phyloP scores from a whole-genome alignment of 2,888 invertebrate genomes.

The Macrosiphum euphorbiae region DNA sequence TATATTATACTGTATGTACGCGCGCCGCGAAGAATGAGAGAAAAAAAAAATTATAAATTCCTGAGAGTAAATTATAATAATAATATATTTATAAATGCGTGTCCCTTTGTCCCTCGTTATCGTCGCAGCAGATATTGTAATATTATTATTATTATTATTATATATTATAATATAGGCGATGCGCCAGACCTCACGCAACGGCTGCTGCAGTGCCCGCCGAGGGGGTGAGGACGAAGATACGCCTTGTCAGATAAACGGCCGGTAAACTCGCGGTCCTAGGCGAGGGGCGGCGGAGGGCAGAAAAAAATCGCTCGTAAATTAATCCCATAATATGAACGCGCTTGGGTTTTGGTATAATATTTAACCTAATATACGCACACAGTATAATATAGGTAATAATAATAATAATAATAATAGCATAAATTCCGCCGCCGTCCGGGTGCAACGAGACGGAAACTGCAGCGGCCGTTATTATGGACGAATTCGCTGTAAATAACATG shows the following conservation, averaged over 20 bases:
- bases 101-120: constrained; percentile 19
- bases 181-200: constrained; percentile 38
- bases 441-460: constrained; percentile 21
- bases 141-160: not conserved
- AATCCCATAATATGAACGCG: constrained; percentile 44
- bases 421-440: not conserved
- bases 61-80: not conserved
- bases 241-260: constrained; percentile 52
- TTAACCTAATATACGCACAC: not conserved
- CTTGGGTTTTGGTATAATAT: not conserved
- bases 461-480: not conserved
- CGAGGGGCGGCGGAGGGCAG: not conserved
- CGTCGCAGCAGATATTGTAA: not conserved
- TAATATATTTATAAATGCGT: constrained; percentile 9
- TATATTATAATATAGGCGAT: not conserved
- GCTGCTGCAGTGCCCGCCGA: constrained; percentile 11
- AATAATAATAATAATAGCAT: constrained; percentile 11
- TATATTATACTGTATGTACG: not conserved
- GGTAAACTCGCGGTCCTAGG: constrained; percentile 7
- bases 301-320: constrained; percentile 60
- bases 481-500: not conserved
- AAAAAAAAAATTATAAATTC: not conserved
- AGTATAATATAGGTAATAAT: not conserved
- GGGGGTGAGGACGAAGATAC: constrained; percentile 41
- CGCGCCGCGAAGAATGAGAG: not conserved